Base-by-base conservation (phyloP, 2,797 vertebrate genomes). In the Vireo griseus region DNA sequence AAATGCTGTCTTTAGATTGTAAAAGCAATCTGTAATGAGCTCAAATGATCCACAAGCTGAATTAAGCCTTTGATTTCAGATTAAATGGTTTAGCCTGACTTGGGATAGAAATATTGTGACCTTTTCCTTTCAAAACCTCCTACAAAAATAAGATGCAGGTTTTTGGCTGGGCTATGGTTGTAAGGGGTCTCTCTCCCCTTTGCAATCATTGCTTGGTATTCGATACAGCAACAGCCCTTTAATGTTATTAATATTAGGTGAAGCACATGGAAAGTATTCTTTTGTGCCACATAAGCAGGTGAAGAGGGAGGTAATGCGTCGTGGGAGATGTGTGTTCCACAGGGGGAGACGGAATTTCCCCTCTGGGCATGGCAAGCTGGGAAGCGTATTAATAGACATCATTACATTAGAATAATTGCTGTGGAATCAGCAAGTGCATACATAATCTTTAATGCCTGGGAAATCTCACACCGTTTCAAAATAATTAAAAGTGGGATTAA, bases 401-500 rank as follows among this genome's bases (percentile, higher is more conserved):
- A 92, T 93, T 94, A 94, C 94, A 92, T 91, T 68, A 86, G 73
- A 94, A 88, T 95, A 96, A 96, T 94, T 95, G 96, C 91, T 86
- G 87, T 80, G 88, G 90, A 94, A 95, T 91, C 93, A 86, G 94
- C 85, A 66, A 91, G 90, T 2, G 7, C 4, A 4, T 77, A 72
- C 76, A 51, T 92, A 92, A 95, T 94, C 93, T 91, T 90, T 92
- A 95, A 91, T 91, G 95, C 95, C 91, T 88, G 93, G 88, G 94
- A 96, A 96, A 90, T 90, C 91, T 96, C 93, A 77, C 94, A 90
- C 90, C 77, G 76, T 88, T 95, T 95, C 91, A 90, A 90, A 96
- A 96, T 96, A 96, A 96, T 96, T 95, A 95, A 94, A 95, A 96
- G 79, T 62, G 82, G 91, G 90, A 95, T 96, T 96, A 96, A 95